Evolutionary conservation across 2,797 vertebrate genomes (phyloP).

Genomic region (Allobates femoralis): DNA sequence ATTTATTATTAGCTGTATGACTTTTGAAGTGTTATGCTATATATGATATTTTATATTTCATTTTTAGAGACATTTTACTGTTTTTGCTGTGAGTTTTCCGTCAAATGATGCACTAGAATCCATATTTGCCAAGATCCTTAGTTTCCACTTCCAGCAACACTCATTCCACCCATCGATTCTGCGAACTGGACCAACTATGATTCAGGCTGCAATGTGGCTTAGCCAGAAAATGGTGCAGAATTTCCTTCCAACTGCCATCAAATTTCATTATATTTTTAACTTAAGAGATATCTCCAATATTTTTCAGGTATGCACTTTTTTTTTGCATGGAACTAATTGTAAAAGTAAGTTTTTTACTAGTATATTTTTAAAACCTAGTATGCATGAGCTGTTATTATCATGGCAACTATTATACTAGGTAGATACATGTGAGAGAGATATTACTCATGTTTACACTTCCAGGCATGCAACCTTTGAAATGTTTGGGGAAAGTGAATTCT

Average conservation of each 20-base stretch:
- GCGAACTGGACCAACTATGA: constrained; percentile 68
- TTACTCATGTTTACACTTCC: neutral
- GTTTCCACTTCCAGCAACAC: constrained; percentile 75
- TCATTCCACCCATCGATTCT: constrained; percentile 73
- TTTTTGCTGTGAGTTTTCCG: constrained; percentile 83
- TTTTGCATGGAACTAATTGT: neutral
- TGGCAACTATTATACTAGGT: too few species aligned
- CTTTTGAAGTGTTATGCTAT: too few species aligned
- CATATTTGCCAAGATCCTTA: constrained; percentile 81
- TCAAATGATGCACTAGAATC: constrained; percentile 75
- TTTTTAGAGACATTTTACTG: constrained; percentile 83
- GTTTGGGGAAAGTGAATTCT: neutral
- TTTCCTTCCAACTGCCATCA: constrained; percentile 80
- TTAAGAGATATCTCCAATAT: constrained; percentile 79
- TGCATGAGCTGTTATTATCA: neutral
- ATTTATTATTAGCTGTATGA: neutral
- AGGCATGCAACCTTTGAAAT: neutral
- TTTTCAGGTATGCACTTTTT: constrained; percentile 77
- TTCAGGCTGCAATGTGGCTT: constrained; percentile 76
- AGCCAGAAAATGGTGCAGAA: constrained; percentile 77
- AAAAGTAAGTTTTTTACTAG: neutral
- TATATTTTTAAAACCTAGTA: neutral
- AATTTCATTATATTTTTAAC: constrained; percentile 84
- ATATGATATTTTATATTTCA: neutral
- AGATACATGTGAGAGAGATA: too few species aligned